These are phyloP conservation scores for Shargacucullia verbasci DNA, from an alignment of 2,888 invertebrate species.

Conservation along the genomic window DNA sequence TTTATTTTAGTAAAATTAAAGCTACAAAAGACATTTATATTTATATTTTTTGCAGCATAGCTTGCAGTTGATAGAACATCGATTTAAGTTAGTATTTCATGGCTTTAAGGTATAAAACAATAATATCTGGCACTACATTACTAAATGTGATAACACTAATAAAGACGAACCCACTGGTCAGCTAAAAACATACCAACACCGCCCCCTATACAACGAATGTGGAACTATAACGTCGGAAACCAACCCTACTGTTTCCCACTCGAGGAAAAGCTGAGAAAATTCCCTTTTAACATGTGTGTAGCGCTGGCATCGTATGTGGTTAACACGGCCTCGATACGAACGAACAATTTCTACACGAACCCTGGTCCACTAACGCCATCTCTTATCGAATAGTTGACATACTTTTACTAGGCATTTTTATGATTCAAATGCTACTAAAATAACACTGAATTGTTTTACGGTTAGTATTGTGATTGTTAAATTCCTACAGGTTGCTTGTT, in stretches of 20 bases:
- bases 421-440: conserved; percentile 56
- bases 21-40: no score
- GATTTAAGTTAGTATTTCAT: no score
- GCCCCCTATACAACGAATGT: conserved; percentile 81
- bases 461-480: conserved; percentile 59
- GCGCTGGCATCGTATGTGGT: conserved; percentile 69
- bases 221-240: conserved; percentile 79
- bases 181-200: conserved; percentile 58
- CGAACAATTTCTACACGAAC: conserved; percentile 38
- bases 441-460: conserved; percentile 61
- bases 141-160: conserved; percentile 22
- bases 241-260: conserved; percentile 70
- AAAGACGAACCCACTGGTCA: conserved; percentile 30
- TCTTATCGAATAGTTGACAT: conserved; percentile 75
- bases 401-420: conserved; percentile 62
- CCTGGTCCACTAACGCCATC: conserved; percentile 71
- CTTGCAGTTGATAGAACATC: no score
- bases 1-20: no score
- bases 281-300: conserved; percentile 68
- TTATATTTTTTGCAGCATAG: no score
- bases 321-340: conserved; percentile 30
- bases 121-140: conserved; percentile 31
- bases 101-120: no score
- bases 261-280: conserved; percentile 82
- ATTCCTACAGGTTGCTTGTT: conserved; percentile 62